These are phyloP conservation scores for Speoplatyrhinus poulsoni DNA, from an alignment of 2,113 vertebrate species.

Conservation along the genomic window DNA sequence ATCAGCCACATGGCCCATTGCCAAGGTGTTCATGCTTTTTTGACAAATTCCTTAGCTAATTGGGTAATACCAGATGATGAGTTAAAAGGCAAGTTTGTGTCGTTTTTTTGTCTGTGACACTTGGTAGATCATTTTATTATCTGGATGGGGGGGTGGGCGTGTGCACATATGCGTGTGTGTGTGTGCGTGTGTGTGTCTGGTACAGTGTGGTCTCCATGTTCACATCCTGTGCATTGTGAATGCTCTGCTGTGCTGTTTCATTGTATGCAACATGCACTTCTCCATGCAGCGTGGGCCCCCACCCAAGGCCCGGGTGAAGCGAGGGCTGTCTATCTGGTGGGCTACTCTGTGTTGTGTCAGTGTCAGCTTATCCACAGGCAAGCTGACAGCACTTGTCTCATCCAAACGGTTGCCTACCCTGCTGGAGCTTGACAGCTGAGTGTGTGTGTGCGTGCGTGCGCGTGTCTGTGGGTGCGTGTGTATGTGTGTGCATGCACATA, in stretches of 20 bases:
- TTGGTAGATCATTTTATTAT: no score
- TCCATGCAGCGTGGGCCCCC: conserved; percentile 28
- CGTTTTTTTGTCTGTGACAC: no score
- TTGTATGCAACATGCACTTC: conserved; percentile 28
- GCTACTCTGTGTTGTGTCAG: conserved; percentile 62
- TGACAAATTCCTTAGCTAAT: neutral
- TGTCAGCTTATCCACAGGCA: conserved; percentile 61
- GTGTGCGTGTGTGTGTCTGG: no score
- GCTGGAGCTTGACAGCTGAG: conserved; percentile 36
- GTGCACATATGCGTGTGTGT: no score
- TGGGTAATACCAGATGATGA: neutral
- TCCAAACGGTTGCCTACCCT: conserved; percentile 42
- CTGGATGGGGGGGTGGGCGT: no score
- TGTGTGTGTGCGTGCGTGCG: conserved; percentile 10
- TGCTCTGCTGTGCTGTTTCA: conserved; percentile 22
- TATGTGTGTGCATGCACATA: conserved; percentile 4
- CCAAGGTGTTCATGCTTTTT: neutral
- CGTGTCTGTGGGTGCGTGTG: conserved; percentile 5
- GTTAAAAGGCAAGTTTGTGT: no score
- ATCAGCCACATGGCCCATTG: neutral
- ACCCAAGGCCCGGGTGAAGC: conserved; percentile 10
- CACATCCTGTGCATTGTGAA: neutral
- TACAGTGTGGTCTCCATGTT: neutral
- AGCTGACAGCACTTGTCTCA: conserved; percentile 60
- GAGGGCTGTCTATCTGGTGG: conserved; percentile 41